phyloP scores from a whole-genome alignment of 2,113 vertebrate species.

The Gnathonemus echidnorhynchus region DNA sequence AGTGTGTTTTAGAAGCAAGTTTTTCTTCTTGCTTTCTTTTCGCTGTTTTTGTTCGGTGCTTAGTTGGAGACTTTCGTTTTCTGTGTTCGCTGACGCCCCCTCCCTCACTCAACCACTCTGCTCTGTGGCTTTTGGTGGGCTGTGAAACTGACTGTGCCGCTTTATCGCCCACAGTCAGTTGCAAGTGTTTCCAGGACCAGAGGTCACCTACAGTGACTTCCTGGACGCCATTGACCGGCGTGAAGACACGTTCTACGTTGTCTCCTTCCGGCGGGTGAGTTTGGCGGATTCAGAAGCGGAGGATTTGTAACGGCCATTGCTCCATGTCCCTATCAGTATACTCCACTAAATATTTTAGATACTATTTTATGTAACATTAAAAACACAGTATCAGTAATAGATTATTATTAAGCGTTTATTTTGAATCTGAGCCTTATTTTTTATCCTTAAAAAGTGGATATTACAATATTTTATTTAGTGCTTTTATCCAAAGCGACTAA shows the following conservation, averaged over 20 bases:
- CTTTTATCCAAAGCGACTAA: background rate
- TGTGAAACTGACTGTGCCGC: background rate
- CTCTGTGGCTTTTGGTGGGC: background rate
- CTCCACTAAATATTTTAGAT: background rate
- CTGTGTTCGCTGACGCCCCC: background rate
- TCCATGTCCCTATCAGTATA: background rate
- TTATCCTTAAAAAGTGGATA: background rate
- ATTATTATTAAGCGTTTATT: background rate
- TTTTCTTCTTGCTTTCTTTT: background rate
- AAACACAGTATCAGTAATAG: background rate
- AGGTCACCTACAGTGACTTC: conserved; percentile 75
- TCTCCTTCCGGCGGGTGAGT: conserved; percentile 80
- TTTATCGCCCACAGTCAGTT: conserved; percentile 58
- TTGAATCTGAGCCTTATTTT: background rate
- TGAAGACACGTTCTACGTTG: conserved; percentile 85
- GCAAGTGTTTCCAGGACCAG: conserved; percentile 74
- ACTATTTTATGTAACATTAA: background rate
- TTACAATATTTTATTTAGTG: background rate
- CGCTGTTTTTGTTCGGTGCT: background rate
- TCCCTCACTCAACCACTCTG: background rate
- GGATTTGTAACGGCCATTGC: background rate
- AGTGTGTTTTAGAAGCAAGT: background rate
- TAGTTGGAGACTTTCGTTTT: background rate
- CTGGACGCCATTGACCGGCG: conserved; percentile 81
- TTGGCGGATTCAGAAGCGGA: background rate